A percentile compares a stretch with the other conserved stretches of the same genome.
phyloP scores from a whole-genome alignment of 2,797 vertebrate species.

The Fundulus diaphanus region DNA sequence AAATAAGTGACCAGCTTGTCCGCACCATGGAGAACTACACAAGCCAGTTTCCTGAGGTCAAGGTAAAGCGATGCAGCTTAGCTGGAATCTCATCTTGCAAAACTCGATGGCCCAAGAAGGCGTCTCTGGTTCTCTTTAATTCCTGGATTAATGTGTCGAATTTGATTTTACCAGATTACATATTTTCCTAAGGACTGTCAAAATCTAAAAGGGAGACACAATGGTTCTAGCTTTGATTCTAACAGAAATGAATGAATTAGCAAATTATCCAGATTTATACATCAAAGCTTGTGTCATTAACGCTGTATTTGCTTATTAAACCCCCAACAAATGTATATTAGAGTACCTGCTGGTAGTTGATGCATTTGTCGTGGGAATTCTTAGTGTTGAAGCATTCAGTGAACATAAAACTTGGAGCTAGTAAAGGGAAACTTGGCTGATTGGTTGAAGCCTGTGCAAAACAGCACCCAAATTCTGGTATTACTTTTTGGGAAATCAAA shows the following conservation, averaged over 20 bases:
- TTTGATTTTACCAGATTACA: not conserved
- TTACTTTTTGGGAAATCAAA: not conserved
- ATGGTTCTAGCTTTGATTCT: not conserved
- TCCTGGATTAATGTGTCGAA: not conserved
- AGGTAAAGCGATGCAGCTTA: slow-evolving; percentile 76
- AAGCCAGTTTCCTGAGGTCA: slow-evolving; percentile 90
- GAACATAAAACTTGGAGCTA: not conserved
- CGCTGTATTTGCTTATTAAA: not conserved
- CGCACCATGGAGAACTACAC: slow-evolving; percentile 94
- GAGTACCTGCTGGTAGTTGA: not conserved
- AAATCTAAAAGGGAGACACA: too few species aligned
- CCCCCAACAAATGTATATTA: not conserved
- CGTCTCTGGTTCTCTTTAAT: too few species aligned
- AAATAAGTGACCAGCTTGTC: slow-evolving; percentile 89
- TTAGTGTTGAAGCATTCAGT: not conserved
- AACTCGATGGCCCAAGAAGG: not conserved
- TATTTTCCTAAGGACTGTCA: not conserved
- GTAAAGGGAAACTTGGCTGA: not conserved
- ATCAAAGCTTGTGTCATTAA: not conserved
- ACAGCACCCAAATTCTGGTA: not conserved
- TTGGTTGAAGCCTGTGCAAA: not conserved
- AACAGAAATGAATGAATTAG: not conserved
- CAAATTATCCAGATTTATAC: not conserved
- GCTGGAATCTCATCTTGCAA: not conserved
- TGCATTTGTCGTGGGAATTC: not conserved